Evolutionary conservation across 1,140 invertebrate genomes (phyloP), one percentile per base, ranked within the genome.

Genomic region (Phthorimaea operculella): DNA sequence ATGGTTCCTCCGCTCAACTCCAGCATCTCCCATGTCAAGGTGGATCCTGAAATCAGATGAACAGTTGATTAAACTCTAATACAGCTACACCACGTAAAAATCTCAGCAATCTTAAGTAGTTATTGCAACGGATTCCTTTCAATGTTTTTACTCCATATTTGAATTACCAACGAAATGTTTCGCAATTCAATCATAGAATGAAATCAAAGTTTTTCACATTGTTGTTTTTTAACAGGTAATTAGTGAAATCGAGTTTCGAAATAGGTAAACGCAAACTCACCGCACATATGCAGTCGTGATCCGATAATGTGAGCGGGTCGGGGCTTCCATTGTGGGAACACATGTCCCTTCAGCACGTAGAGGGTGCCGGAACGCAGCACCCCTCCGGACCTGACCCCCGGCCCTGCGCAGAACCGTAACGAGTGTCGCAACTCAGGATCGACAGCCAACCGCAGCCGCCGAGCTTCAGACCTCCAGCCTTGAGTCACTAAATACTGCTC

Each of bases 321-420:
- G 45, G 87, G 84, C 68, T 89, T 90, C 90, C 90, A 91, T 72
- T 91, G 90, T 9, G 90, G 90, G 68, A 90, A 90, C 52, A 91
- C 90, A 57, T 90, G 86, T 39, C 90, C 90, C 72, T 91, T 91
- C 42, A 91, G 73, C 16, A 91, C 84, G 16, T 89, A 78, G n/a
- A 88, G 79, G 50, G 87, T 87, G 1, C 90, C 90, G 54, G 88
- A 89, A 60, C 86, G 79, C 33, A 85, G 85, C 58, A 88, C 87
- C 18, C 87, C 87, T 17, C 74, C 72, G 11, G 70, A 68, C 12
- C 73, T 63, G 3, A 72, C 73, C n/a, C 87, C 79, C 12, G 89
- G 89, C 16, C 89, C 90, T 21, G 88, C 79, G 64, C 90, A 88
- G 79, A 90, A 90, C 15, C 87, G 83, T 47, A 91, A 74, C 60